Conservation (phyloP, 2,113 vertebrate species). For the Nanorana parkeri region DNA sequence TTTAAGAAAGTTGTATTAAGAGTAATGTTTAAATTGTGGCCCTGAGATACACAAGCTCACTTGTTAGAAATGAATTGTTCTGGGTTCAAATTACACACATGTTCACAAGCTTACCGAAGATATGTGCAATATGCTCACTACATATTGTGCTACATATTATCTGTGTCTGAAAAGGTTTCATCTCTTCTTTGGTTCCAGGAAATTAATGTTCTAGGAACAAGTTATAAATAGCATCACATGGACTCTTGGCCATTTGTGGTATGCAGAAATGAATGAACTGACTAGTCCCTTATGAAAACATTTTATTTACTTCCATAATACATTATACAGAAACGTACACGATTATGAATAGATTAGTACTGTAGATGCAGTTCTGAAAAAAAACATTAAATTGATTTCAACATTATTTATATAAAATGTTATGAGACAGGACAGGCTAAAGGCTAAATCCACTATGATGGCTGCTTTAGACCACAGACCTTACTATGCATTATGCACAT, state of each 20-base stretch:
- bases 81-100: constrained; percentile 22
- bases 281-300: not conserved
- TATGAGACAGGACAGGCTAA: too few species aligned
- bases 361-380: too few species aligned
- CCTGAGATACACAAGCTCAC: not conserved
- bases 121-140: constrained; percentile 37
- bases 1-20: not conserved
- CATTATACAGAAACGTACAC: not conserved
- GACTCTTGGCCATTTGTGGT: constrained; percentile 4
- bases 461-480: too few species aligned
- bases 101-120: constrained; percentile 13
- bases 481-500: too few species aligned
- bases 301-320: not conserved
- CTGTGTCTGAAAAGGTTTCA: constrained; percentile 7
- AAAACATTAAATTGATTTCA: too few species aligned
- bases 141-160: constrained; percentile 37
- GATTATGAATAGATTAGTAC: not conserved
- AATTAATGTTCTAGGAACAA: constrained; percentile 53
- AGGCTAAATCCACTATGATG: too few species aligned
- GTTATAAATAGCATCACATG: constrained; percentile 38
- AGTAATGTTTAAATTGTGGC: constrained; percentile 17
- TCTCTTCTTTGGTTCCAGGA: constrained; percentile 46
- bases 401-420: too few species aligned
- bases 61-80: constrained; percentile 11
- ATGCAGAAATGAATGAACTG: constrained; percentile 18